Evolutionary conservation across 1,140 invertebrate species (phyloP).

Genomic region (Micrasema minimum): DNA sequence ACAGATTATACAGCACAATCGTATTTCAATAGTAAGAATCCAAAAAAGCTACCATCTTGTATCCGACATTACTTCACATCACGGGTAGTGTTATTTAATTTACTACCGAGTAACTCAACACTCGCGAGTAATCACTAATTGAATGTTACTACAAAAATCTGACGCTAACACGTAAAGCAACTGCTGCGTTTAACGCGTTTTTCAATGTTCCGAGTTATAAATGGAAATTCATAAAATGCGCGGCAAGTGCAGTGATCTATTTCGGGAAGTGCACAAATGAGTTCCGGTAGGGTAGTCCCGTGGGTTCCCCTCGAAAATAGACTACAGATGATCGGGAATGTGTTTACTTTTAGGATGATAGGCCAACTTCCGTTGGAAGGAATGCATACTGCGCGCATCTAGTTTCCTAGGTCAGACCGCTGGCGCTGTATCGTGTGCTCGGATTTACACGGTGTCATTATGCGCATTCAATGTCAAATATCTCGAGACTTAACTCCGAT

Average conservation of each 20-base stretch:
- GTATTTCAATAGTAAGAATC: background rate
- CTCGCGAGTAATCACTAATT: too few relatives aligned
- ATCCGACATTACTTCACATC: background rate
- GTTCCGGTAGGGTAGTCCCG: slow-evolving; percentile 19
- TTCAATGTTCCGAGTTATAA: slow-evolving; percentile 1
- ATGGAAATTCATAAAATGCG: slow-evolving; percentile 20
- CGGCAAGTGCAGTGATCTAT: slow-evolving; percentile 27
- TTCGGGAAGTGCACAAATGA: slow-evolving; percentile 23
- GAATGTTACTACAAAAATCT: too few relatives aligned
- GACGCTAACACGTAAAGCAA: too few relatives aligned
- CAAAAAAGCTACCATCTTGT: background rate
- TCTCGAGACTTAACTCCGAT: too few relatives aligned
- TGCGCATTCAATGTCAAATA: too few relatives aligned
- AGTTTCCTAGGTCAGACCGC: background rate
- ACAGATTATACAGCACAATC: background rate
- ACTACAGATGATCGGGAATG: slow-evolving; percentile 5
- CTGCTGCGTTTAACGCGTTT: slow-evolving; percentile 6
- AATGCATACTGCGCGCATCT: slow-evolving; percentile 8
- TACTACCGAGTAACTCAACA: slow-evolving; percentile 8
- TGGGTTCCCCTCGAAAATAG: slow-evolving; percentile 10
- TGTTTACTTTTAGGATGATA: slow-evolving; percentile 16
- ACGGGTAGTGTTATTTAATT: slow-evolving; percentile 15
- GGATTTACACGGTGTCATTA: too few relatives aligned
- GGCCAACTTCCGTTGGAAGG: background rate
- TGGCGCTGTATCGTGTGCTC: too few relatives aligned